Evolutionary conservation across 2,888 invertebrate species (phyloP).

Genomic region (Volucella inflata): DNA sequence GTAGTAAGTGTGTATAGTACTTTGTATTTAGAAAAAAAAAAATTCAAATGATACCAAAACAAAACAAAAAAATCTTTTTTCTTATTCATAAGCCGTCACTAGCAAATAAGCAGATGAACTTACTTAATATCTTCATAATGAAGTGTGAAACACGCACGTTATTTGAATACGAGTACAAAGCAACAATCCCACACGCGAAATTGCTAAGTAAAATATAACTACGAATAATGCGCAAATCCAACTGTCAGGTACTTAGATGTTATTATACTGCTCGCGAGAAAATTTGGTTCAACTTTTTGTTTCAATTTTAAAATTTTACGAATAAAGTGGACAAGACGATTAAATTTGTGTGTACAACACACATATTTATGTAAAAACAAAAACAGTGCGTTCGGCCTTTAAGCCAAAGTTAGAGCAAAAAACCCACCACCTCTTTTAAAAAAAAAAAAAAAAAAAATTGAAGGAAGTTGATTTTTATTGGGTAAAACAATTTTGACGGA

Average conservation of each 20-base stretch:
- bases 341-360: slow-evolving; percentile 5
- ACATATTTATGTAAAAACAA: slow-evolving; percentile 33
- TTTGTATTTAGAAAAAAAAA: too few relatives aligned
- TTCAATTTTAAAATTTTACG: too few relatives aligned
- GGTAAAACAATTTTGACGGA: slow-evolving; percentile 26
- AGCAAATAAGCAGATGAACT: slow-evolving; percentile 31
- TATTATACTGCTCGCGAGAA: too few relatives aligned
- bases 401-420: slow-evolving; percentile 43
- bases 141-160: slow-evolving; percentile 34
- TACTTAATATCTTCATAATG: slow-evolving; percentile 66
- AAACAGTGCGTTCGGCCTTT: slow-evolving; percentile 42
- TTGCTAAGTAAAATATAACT: neutral
- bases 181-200: slow-evolving; percentile 1
- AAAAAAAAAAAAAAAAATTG: slow-evolving; percentile 12
- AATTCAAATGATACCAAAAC: too few relatives aligned
- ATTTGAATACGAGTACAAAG: slow-evolving; percentile 19
- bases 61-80: neutral
- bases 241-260: too few relatives aligned
- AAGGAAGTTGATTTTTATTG: slow-evolving; percentile 24
- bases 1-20: slow-evolving; percentile 17
- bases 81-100: slow-evolving; percentile 33
- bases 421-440: slow-evolving; percentile 27
- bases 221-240: neutral
- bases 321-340: too few relatives aligned
- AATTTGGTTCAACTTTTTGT: too few relatives aligned